Evolutionary conservation across 1,140 invertebrate species (phyloP).

Genomic region (Drosophila sulfurigaster): DNA sequence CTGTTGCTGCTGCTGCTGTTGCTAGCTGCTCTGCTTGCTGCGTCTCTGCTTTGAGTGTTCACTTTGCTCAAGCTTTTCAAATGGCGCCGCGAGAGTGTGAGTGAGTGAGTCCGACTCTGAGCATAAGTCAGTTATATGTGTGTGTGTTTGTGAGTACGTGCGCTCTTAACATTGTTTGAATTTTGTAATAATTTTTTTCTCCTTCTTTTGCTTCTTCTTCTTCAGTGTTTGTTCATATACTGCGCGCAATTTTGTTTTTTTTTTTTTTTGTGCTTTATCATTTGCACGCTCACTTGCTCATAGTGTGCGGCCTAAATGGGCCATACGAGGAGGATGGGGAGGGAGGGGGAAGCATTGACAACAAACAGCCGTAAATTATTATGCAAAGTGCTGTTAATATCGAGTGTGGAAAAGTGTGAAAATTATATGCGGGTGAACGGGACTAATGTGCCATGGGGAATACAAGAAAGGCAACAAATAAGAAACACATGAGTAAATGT

Average conservation of each 20-base stretch:
- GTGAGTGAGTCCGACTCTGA: constrained; percentile 14
- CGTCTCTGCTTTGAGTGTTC: constrained; percentile 25
- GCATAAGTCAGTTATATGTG: constrained; percentile 17
- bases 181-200: constrained; percentile 51
- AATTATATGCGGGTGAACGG: constrained; percentile 30
- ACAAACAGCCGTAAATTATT: constrained; percentile 45
- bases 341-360: constrained; percentile 19
- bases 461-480: neutral
- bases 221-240: constrained; percentile 35
- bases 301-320: constrained; percentile 36
- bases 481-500: constrained; percentile 25
- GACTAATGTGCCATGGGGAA: constrained; percentile 16
- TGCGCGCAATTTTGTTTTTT: constrained; percentile 20
- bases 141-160: constrained; percentile 18
- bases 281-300: constrained; percentile 42
- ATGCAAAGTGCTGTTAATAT: constrained; percentile 45
- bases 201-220: neutral
- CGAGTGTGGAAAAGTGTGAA: constrained; percentile 44
- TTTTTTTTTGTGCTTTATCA: constrained; percentile 38
- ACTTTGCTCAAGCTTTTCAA: constrained; percentile 28
- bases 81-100: constrained; percentile 20
- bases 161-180: constrained; percentile 52
- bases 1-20: neutral
- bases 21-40: neutral
- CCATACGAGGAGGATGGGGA: constrained; percentile 10